A percentile compares a stretch with the other conserved stretches of the same genome.
Evolutionary conservation across 2,888 invertebrate genomes (phyloP).

Genomic region (Apomyelois bistriatella): DNA sequence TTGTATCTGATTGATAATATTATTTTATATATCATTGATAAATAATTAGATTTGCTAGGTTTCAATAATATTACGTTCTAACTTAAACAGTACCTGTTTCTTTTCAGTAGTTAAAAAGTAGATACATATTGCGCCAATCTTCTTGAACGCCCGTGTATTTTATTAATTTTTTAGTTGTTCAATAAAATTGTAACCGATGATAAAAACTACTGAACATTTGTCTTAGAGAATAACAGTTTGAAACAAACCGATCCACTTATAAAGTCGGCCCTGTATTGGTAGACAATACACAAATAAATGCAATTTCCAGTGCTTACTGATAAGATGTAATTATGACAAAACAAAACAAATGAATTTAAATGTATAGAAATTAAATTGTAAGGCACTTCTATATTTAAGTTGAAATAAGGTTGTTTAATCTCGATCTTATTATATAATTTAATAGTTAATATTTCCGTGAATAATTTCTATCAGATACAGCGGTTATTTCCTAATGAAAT

Average conservation of each 20-base stretch:
- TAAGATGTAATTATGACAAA: slow-evolving; percentile 42
- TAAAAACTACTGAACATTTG: slow-evolving; percentile 22
- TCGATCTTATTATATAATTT: slow-evolving; percentile 50
- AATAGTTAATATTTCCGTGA: slow-evolving; percentile 51
- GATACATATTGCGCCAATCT: not conserved
- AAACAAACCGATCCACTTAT: slow-evolving; percentile 39
- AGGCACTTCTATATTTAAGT: slow-evolving; percentile 77
- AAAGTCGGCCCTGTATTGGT: slow-evolving; percentile 42
- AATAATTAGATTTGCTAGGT: slow-evolving; percentile 5
- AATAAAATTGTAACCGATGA: not conserved
- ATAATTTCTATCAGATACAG: slow-evolving; percentile 42
- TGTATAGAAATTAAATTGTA: slow-evolving; percentile 73
- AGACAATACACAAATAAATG: slow-evolving; percentile 67
- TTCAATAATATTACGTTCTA: slow-evolving; percentile 9
- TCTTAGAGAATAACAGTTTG: slow-evolving; percentile 43
- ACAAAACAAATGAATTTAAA: slow-evolving; percentile 40
- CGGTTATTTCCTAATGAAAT: slow-evolving; percentile 39
- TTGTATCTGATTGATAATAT: slow-evolving; percentile 30
- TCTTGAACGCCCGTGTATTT: not conserved
- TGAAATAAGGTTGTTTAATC: slow-evolving; percentile 57
- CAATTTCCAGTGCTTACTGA: slow-evolving; percentile 61
- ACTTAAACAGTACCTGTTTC: slow-evolving; percentile 11
- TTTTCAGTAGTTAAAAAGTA: slow-evolving; percentile 16
- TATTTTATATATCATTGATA: slow-evolving; percentile 23
- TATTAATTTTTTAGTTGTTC: not conserved